Percentiles rank a stretch among this genome's conserved stretches.
phyloP scores from a whole-genome alignment of 1,140 invertebrate species.

The Archivesica marissinica region DNA sequence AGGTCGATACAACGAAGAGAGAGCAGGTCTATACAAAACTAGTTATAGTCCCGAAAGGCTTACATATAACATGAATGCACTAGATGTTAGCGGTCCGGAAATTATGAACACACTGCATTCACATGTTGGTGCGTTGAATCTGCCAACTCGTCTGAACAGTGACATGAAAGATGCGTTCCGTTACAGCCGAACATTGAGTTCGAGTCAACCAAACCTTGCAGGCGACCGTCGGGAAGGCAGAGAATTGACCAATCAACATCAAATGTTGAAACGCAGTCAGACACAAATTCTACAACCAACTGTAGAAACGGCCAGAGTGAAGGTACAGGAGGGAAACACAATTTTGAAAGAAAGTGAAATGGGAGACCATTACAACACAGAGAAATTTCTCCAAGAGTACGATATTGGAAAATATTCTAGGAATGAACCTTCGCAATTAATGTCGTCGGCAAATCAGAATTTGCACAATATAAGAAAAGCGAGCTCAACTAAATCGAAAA shows the following conservation, averaged over 20 bases:
- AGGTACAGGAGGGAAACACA: conserved; percentile 77
- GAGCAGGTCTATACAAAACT: conserved; percentile 82
- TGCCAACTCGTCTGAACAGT: conserved; percentile 72
- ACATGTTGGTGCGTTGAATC: conserved; percentile 73
- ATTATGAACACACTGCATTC: conserved; percentile 78
- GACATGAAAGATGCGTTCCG: conserved; percentile 73
- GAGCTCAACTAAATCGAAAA: conserved; percentile 67
- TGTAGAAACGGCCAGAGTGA: conserved; percentile 65
- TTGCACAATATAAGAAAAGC: conserved; percentile 72
- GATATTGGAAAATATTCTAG: conserved; percentile 71
- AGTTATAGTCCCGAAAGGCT: conserved; percentile 79
- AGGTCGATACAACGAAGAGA: conserved; percentile 80
- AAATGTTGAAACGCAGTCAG: conserved; percentile 68
- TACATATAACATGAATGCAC: conserved; percentile 74
- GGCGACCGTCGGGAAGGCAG: conserved; percentile 68
- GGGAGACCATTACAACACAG: conserved; percentile 80
- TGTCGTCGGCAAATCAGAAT: conserved; percentile 80
- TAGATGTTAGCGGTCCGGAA: conserved; percentile 68
- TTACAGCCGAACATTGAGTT: conserved; percentile 65
- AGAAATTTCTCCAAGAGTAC: conserved; percentile 82
- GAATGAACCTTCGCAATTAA: conserved; percentile 76
- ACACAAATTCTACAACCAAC: conserved; percentile 70
- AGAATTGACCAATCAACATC: conserved; percentile 69
- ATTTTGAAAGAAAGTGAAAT: conserved; percentile 77
- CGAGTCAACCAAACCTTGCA: conserved; percentile 64